These are phyloP conservation scores for Drusus annulatus DNA, from an alignment of 1,140 invertebrate species.

Conservation along the genomic window DNA sequence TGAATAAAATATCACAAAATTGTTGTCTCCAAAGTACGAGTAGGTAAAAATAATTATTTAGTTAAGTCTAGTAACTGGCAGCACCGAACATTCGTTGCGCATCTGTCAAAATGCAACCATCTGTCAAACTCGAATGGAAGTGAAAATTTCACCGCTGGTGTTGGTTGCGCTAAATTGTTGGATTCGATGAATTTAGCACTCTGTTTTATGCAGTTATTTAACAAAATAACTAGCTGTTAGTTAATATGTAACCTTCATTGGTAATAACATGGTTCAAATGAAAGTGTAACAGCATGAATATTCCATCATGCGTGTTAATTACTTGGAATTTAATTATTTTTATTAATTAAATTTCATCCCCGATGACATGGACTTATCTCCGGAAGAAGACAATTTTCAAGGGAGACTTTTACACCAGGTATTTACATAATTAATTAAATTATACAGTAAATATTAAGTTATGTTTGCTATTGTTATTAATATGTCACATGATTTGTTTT, in stretches of 20 bases:
- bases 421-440: conserved; percentile 31
- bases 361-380: conserved; percentile 74
- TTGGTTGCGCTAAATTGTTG: conserved; percentile 7
- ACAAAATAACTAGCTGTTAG: not conserved
- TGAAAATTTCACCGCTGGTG: not conserved
- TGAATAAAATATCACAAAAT: no score
- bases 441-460: no score
- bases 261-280: not conserved
- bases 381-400: conserved; percentile 86
- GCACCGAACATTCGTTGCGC: conserved; percentile 25
- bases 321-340: conserved; percentile 23
- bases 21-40: no score
- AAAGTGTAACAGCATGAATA: conserved; percentile 10
- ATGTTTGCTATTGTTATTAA: no score
- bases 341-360: conserved; percentile 28
- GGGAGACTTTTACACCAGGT: conserved; percentile 85
- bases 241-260: not conserved
- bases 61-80: conserved; percentile 11
- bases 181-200: conserved; percentile 17
- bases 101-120: conserved; percentile 41
- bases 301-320: conserved; percentile 17
- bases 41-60: no score
- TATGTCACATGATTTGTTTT: no score
- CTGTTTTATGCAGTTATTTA: not conserved
- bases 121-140: conserved; percentile 36